Evolutionary conservation across 2,113 vertebrate genomes (phyloP), one percentile per base, ranked within the genome.

Genomic region (Epinephelus cyanopodus): DNA sequence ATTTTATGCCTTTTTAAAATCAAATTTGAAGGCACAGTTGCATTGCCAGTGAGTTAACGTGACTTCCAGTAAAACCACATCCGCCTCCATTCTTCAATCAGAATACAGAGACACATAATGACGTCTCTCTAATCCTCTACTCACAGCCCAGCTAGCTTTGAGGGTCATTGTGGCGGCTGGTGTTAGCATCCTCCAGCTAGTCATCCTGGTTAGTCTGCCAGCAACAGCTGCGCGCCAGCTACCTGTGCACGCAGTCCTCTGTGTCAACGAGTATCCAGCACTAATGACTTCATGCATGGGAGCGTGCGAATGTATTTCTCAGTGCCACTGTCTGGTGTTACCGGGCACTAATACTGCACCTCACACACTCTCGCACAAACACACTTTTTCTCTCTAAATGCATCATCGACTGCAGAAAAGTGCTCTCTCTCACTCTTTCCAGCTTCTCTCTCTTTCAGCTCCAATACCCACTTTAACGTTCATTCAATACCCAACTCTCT

Each of bases 331-430:
- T 50, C 56, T 52, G 18, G n/a, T 52, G 57, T 62, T 50, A 50
- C 48, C 0, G 1, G n/a, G 5, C 47, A 54, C 57, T n/a, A 54
- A 42, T 14, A 1, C 18, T 5, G 48, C 37, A 33, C 11, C 57
- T 23, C 60, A 21, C 52, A 47, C 62, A 19, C 29, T 56, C 42
- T 12, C 11, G 0, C 42, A 45, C 42, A 45, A 45, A 45, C 42
- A 45, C 42, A 45, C 42, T 54, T 15, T 39, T 19, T 27, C 19
- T 47, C 21, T 72, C 33, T 48, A 50, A 84, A 54, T 84, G 64
- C 70, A 66, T 82, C 60, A 78, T 25, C 62, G 50, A 68, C 53
- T 54, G 42, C 21, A 73, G 79, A 66, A 37, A 27, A 47, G 29
- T 17, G 74, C 33, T 33, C 47, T 9, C 57, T 52, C 60, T 70